Base-by-base conservation (phyloP, 2,113 vertebrate species). In the Prunella fulvescens region DNA sequence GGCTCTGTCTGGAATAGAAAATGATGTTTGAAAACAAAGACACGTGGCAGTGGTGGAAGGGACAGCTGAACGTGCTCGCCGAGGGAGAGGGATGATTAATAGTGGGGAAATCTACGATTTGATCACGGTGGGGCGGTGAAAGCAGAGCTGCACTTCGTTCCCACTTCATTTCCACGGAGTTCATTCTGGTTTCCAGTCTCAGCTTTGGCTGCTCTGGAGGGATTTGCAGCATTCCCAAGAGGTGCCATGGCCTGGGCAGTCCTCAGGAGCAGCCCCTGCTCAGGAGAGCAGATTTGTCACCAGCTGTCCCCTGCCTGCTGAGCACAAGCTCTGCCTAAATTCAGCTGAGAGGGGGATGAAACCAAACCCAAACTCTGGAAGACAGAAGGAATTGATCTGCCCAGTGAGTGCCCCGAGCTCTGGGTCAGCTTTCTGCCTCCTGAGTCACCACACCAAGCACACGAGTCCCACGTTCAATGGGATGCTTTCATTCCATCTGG, bases 381-480 rank as follows among this genome's bases (percentile, higher is more conserved):
- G 48, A 39, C 26, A 25, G 67, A 40, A 74, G 79, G 76, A 71
- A 54, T 6, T 4, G 6, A 25, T 19, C 9, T 12, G 12, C 16
- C 10, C 54, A 23, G 40, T 0, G 33, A 45, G 19, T 10, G 51
- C 25, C 47, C 62, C 6, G 71, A 4, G 77, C 50, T 5, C 33
- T 7, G 64, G 20, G 15, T 3, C 69, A 18, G 23, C 42, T 35
- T 1, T 13, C 28, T 25, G 10, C 66, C 70, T 48, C 78, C 37
- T 19, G 60, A 39, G 26, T 1, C 12, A 29, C 37, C 86, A n/a
- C 65, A 16, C 0, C 25, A 17, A 60, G 66, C 73, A 39, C 40
- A 37, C 3, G 2, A 60, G 11, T 5, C 39, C 47, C 39, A 40
- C 1, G 8, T 19, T 4, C 19, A 50, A 6, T 4, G 10, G 44